These are phyloP conservation scores for Patiria pectinifera DNA, from an alignment of 53 echinoderm and acorn worm genomes.

Conservation along the genomic window DNA sequence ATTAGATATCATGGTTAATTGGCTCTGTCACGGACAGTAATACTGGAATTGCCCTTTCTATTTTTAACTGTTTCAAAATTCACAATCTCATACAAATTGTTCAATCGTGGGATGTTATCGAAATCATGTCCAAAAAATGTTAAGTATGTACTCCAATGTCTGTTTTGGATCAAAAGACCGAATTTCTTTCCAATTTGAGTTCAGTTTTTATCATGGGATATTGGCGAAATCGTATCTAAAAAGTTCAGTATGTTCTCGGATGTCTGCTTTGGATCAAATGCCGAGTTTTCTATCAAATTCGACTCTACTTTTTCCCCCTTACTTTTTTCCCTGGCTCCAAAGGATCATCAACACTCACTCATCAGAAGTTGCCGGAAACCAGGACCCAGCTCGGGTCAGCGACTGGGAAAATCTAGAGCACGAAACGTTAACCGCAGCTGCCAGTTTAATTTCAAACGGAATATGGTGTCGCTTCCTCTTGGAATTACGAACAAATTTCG, in stretches of 20 bases:
- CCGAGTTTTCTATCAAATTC: not conserved
- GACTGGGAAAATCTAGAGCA: not conserved
- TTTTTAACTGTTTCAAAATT: no score
- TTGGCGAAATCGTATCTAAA: no score
- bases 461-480: constrained; percentile 35
- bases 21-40: no score
- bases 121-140: no score
- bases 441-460: constrained; percentile 49
- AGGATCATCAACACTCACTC: not conserved
- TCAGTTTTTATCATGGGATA: no score
- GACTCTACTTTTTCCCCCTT: not conserved
- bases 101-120: no score
- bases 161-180: no score
- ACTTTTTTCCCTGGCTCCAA: not conserved
- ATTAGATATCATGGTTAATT: no score
- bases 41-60: no score
- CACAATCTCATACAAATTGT: no score
- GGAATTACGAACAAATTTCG: constrained; percentile 43
- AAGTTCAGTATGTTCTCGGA: not conserved
- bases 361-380: not conserved
- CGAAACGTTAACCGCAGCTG: constrained; percentile 1
- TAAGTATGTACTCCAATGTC: no score
- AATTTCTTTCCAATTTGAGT: no score
- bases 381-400: constrained; percentile 2
- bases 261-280: not conserved